phyloP scores from a whole-genome alignment of 1,140 invertebrate species.

The Bombus balteatus region DNA sequence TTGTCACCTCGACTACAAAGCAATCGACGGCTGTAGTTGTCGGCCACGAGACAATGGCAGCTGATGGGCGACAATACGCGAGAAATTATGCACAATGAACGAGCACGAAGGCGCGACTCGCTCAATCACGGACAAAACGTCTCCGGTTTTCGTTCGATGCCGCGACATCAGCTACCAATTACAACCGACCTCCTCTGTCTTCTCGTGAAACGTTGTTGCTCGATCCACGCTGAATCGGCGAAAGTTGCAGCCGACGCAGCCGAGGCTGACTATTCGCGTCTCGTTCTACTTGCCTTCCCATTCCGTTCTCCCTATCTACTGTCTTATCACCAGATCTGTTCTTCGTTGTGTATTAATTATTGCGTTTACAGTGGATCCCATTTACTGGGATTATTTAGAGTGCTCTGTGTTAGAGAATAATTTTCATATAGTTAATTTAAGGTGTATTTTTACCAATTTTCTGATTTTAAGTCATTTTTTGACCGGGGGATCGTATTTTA shows the following conservation, averaged over 20 bases:
- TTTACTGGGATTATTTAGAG: too few relatives aligned
- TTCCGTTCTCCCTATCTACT: background rate
- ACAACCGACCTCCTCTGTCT: background rate
- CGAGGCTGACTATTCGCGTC: background rate
- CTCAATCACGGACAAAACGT: constrained; percentile 52
- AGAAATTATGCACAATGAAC: constrained; percentile 58
- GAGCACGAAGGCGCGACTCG: constrained; percentile 39
- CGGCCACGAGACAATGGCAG: constrained; percentile 45
- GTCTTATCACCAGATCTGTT: background rate
- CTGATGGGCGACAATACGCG: constrained; percentile 48
- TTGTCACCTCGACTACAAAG: constrained; percentile 19
- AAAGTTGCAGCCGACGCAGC: constrained; percentile 5
- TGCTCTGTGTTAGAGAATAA: too few relatives aligned
- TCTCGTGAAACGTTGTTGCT: background rate
- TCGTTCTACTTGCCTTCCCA: background rate
- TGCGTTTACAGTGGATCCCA: too few relatives aligned
- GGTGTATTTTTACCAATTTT: too few relatives aligned
- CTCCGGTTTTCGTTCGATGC: constrained; percentile 51
- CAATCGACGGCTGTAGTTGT: background rate
- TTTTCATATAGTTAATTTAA: too few relatives aligned
- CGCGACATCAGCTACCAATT: constrained; percentile 55
- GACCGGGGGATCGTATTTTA: too few relatives aligned
- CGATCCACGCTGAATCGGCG: constrained; percentile 1
- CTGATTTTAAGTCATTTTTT: too few relatives aligned
- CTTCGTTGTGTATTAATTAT: background rate